phyloP scores from a whole-genome alignment of 2,888 invertebrate species.

The Drosophila melanosoma region DNA sequence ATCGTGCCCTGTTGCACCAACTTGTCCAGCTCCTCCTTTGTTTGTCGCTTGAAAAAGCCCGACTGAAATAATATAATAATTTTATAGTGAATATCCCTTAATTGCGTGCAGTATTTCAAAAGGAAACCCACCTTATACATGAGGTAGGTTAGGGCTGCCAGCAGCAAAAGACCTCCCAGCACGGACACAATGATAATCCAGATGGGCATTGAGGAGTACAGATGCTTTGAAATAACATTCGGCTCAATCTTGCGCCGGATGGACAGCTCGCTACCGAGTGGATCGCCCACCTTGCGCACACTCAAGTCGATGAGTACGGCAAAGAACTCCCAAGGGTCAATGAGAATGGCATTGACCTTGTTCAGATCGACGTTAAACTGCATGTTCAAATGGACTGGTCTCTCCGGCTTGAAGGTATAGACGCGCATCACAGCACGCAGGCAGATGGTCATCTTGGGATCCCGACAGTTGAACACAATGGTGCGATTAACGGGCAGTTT shows the following conservation, averaged over 20 bases:
- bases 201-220: conserved; percentile 78
- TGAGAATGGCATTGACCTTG: conserved; percentile 83
- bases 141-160: conserved; percentile 83
- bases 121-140: conserved; percentile 82
- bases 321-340: conserved; percentile 85
- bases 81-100: neutral
- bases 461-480: conserved; percentile 84
- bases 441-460: conserved; percentile 81
- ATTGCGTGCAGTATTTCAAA: neutral
- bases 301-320: conserved; percentile 81
- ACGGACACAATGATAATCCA: conserved; percentile 85
- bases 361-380: conserved; percentile 82
- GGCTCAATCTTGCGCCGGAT: conserved; percentile 82
- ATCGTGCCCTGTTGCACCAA: conserved; percentile 79
- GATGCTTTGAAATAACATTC: conserved; percentile 84
- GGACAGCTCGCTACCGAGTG: conserved; percentile 64
- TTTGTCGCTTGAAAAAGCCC: conserved; percentile 86
- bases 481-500: conserved; percentile 84
- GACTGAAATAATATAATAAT: conserved; percentile 63
- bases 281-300: conserved; percentile 78
- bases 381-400: conserved; percentile 78
- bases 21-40: conserved; percentile 85
- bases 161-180: conserved; percentile 84
- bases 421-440: conserved; percentile 82
- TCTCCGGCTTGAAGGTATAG: conserved; percentile 82